Percentiles rank a stretch among this genome's conserved stretches.
Conservation (phyloP, 2,113 vertebrate species). For the Cichladusa arquata region DNA sequence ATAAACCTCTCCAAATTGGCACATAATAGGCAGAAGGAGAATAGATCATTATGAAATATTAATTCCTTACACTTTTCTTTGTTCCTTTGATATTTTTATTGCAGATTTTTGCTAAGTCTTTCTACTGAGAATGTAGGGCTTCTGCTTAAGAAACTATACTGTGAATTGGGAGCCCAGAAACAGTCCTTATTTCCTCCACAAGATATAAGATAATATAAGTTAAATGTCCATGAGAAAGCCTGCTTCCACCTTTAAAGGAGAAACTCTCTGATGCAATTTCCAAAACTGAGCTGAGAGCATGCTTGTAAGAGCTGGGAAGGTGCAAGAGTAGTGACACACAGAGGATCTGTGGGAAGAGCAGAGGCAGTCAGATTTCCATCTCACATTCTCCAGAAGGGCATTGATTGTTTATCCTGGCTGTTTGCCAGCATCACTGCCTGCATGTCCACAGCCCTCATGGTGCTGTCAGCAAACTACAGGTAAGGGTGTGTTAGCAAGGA, state of each 20-base stretch:
- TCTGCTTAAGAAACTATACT: neutral
- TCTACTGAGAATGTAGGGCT: neutral
- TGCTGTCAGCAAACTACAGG: neutral
- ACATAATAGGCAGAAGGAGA: neutral
- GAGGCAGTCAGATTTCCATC: neutral
- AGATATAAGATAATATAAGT: neutral
- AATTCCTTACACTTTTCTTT: neutral
- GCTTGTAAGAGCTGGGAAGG: neutral
- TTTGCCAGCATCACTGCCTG: neutral
- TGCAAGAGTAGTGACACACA: neutral
- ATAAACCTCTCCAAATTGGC: neutral
- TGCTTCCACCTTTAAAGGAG: neutral
- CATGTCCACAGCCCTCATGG: neutral
- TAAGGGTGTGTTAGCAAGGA: neutral
- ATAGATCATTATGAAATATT: neutral
- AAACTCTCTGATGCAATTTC: neutral
- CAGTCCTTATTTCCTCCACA: neutral
- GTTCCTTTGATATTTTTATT: neutral
- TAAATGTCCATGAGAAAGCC: neutral
- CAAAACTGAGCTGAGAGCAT: neutral
- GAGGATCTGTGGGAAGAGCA: neutral
- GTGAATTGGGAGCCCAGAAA: neutral
- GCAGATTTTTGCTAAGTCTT: neutral
- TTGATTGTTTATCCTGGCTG: rapidly evolving
- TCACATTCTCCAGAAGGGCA: neutral